Evolutionary conservation across 2,888 invertebrate genomes (phyloP).

Genomic region (Rhaphigaster nebulosa): DNA sequence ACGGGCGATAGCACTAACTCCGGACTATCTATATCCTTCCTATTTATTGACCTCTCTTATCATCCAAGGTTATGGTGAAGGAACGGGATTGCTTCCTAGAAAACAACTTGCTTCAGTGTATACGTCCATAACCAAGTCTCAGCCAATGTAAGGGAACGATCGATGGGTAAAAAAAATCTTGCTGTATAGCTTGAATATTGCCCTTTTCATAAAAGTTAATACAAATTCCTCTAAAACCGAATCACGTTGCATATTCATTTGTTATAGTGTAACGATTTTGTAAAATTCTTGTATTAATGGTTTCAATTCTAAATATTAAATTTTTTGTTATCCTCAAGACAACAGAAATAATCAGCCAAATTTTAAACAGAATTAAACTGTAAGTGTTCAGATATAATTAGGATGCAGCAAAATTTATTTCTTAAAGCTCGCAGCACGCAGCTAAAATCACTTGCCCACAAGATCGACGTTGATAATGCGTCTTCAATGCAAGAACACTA

Average conservation of each 20-base stretch:
- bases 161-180: neutral
- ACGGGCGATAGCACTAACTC: conserved; percentile 10
- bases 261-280: neutral
- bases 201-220: neutral
- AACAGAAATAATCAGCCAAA: too few relatives aligned
- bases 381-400: too few relatives aligned
- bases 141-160: neutral
- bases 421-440: too few relatives aligned
- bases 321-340: too few relatives aligned
- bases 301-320: too few relatives aligned
- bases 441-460: too few relatives aligned
- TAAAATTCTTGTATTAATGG: too few relatives aligned
- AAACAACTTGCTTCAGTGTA: conserved; percentile 15
- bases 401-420: too few relatives aligned
- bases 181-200: neutral
- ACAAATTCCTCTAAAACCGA: neutral
- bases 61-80: neutral
- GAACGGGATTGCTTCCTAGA: neutral
- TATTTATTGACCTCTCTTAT: conserved; percentile 26
- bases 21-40: neutral
- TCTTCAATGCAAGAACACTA: too few relatives aligned
- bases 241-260: neutral
- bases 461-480: too few relatives aligned
- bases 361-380: too few relatives aligned
- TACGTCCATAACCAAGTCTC: neutral